Base-by-base conservation (phyloP, 2,113 vertebrate species). In the Arenaria interpres region DNA sequence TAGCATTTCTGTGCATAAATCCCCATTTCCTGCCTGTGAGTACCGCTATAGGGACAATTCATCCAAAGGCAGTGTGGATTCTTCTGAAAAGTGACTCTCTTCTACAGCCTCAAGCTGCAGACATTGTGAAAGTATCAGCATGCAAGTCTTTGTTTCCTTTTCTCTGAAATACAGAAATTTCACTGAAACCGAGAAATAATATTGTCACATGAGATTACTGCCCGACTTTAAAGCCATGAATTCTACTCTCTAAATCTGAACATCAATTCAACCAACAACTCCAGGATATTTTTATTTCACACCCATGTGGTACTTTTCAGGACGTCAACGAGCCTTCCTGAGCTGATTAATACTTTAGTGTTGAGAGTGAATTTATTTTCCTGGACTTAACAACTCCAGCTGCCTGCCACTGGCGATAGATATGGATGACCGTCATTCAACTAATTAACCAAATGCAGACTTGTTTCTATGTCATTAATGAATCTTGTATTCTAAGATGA, bases 361-460 rank as follows among this genome's bases (percentile, higher is more conserved):
- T 71, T 94, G 85, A 96, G 71, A 97, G 94, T 75, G 92, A 96
- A 98, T 98, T 98, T 97, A 97, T 98, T 98, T 98, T 96, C 91
- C 91, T 96, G 77, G 41, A 95, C 79, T 98, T 96, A 98, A 97
- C 96, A 96, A 96, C 96, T 97, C 95, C 95, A 93, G 91, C 82
- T 98, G 81, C 97, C 98, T 98, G 73, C 67, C 97, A 72, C 79
- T 89, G 90, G 94, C 17, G 68, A 97, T 96, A 97, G 94, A 97
- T 98, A 98, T 97, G 80, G 95, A 98, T 97, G 96, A 97, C 93
- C 82, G 45, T 97, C 83, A 97, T 96, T 97, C 92, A 94, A 86
- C 92, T 97, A 98, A 98, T 98, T 98, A 98, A 95, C 92, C 27
- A 8, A 97, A 96, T 95, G 97, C 93, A 98, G 97, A 96, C 83